Percentiles rank a stretch among this genome's conserved stretches.
Evolutionary conservation across 2,113 vertebrate species (phyloP).

Genomic region (Nerophis lumbriciformis): DNA sequence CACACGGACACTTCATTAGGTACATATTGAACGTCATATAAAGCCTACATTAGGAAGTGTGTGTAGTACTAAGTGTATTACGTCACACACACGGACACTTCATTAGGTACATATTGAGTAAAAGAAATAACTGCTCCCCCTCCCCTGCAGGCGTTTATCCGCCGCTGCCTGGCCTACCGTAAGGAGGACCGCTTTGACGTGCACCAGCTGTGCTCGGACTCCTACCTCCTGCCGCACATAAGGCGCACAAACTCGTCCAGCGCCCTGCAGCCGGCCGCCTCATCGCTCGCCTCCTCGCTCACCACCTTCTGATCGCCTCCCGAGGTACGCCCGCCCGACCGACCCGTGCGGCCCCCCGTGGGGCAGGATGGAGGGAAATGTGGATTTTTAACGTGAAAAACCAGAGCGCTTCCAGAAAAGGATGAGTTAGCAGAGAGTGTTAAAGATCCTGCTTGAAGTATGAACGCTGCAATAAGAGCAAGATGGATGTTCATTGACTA

Average conservation of each 20-base stretch:
- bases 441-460: neutral
- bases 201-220: constrained; percentile 93
- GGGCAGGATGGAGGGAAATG: constrained; percentile 20
- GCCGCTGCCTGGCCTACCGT: constrained; percentile 95
- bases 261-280: constrained; percentile 85
- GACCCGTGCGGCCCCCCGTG: constrained; percentile 17
- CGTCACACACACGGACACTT: too few species aligned
- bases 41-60: too few species aligned
- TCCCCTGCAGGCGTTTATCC: constrained; percentile 85
- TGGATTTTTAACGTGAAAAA: constrained; percentile 4
- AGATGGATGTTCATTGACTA: neutral
- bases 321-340: constrained; percentile 25
- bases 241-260: constrained; percentile 97
- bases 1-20: too few species aligned
- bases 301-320: constrained; percentile 81
- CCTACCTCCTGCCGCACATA: constrained; percentile 98
- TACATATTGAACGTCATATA: too few species aligned
- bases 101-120: too few species aligned
- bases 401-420: constrained; percentile 20
- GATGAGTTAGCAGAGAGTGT: constrained; percentile 14
- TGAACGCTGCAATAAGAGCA: constrained; percentile 1
- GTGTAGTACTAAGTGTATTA: too few species aligned
- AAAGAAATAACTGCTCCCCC: neutral
- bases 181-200: constrained; percentile 98
- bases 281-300: constrained; percentile 74